phyloP scores from a whole-genome alignment of 2,888 invertebrate genomes.

The Caenorhabditis sp. region DNA sequence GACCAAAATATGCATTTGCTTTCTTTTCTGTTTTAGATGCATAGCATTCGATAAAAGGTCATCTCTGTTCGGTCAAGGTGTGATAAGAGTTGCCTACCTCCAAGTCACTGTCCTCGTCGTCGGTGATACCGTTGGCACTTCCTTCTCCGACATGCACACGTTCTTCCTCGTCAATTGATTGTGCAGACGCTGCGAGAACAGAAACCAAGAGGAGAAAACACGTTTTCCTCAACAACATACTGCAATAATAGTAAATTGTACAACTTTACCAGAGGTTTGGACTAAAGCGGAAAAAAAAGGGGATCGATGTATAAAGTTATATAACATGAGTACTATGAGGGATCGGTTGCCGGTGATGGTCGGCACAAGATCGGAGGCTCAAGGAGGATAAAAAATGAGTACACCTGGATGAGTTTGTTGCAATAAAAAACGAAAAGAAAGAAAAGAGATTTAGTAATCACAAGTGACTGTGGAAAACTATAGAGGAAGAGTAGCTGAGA shows the following conservation, averaged over 20 bases:
- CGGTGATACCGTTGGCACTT: slow-evolving; percentile 68
- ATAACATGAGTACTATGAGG: slow-evolving; percentile 34
- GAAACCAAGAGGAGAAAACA: slow-evolving; percentile 52
- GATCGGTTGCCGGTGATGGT: slow-evolving; percentile 39
- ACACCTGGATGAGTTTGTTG: slow-evolving; percentile 49
- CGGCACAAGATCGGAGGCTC: slow-evolving; percentile 46
- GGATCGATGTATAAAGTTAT: slow-evolving; percentile 46
- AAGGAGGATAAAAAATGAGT: slow-evolving; percentile 44
- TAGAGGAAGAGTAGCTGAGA: not conserved
- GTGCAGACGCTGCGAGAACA: slow-evolving; percentile 47
- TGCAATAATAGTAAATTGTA: slow-evolving; percentile 39
- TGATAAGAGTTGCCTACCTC: slow-evolving; percentile 58
- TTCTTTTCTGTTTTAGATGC: slow-evolving; percentile 1
- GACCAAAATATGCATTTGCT: slow-evolving; percentile 14
- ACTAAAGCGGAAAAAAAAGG: slow-evolving; percentile 11
- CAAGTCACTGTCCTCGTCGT: slow-evolving; percentile 68
- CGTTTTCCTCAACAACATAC: slow-evolving; percentile 63
- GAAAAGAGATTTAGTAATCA: slow-evolving; percentile 19
- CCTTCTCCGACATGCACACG: slow-evolving; percentile 70
- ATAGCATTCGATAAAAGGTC: slow-evolving; percentile 44
- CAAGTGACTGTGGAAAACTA: slow-evolving; percentile 1
- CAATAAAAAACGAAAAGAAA: slow-evolving; percentile 9
- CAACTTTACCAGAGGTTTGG: not conserved
- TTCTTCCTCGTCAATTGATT: slow-evolving; percentile 73
- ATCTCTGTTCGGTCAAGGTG: slow-evolving; percentile 12